These are phyloP conservation scores for Pseudopodoces humilis DNA, from an alignment of 2,113 vertebrate species.

Conservation along the genomic window DNA sequence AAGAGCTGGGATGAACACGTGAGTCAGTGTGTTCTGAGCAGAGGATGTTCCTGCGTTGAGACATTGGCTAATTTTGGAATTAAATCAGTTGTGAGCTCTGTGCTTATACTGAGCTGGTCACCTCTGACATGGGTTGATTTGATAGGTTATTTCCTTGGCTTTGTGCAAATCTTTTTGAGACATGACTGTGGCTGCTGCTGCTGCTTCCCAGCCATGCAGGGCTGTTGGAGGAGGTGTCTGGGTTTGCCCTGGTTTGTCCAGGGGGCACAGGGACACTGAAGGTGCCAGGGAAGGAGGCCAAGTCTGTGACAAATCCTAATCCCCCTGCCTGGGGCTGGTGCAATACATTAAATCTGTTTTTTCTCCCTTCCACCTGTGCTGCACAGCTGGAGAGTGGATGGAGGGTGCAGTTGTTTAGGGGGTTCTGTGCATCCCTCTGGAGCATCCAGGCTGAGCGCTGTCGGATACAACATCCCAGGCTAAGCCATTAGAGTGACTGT, in stretches of 20 bases:
- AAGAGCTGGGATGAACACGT: not conserved
- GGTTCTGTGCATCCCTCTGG: not conserved
- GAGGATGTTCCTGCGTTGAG: not conserved
- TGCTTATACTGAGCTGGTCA: not conserved
- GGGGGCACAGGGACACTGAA: not conserved
- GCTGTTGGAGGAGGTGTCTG: not conserved
- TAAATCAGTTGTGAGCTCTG: not conserved
- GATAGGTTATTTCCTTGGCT: not conserved
- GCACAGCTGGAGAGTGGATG: not conserved
- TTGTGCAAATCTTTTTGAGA: not conserved
- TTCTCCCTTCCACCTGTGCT: not conserved
- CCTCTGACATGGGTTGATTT: not conserved
- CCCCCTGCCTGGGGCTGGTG: not conserved
- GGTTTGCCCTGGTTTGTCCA: not conserved
- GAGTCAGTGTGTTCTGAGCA: not conserved
- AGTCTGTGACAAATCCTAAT: not conserved
- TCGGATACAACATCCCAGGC: not conserved
- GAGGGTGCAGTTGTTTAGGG: not conserved
- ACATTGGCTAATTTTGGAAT: not conserved
- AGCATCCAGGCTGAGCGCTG: not conserved
- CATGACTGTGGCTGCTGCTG: not conserved
- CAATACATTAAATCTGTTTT: not conserved
- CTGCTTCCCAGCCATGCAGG: fast-evolving
- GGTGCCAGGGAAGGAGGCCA: not conserved
- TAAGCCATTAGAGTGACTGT: not conserved